A percentile compares a stretch with the other conserved stretches of the same genome.
phyloP scores from a whole-genome alignment of 2,113 vertebrate genomes.

The Bucco capensis region DNA sequence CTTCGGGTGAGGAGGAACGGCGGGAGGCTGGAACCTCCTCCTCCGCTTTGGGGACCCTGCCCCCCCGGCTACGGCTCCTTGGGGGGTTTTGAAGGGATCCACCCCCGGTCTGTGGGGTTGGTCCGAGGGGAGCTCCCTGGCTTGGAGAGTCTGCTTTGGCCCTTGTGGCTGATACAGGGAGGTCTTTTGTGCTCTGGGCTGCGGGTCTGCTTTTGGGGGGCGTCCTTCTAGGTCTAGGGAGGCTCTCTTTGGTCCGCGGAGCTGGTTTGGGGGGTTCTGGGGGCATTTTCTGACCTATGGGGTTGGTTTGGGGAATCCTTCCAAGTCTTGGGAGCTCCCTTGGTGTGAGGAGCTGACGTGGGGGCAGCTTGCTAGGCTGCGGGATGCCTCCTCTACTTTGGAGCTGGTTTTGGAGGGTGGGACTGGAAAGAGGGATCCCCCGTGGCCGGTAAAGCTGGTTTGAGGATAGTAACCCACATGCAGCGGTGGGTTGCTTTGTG shows the following conservation, averaged over 20 bases:
- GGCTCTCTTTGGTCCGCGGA: too few relatives aligned
- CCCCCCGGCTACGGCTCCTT: neutral
- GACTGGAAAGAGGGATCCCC: neutral
- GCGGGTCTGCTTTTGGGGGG: neutral
- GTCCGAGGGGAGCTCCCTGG: neutral
- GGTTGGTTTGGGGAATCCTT: neutral
- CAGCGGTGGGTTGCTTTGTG: neutral
- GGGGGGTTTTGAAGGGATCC: neutral
- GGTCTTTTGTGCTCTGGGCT: neutral
- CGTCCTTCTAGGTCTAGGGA: neutral
- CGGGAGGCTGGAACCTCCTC: neutral
- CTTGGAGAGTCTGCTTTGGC: neutral
- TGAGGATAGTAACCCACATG: neutral
- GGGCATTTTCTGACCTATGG: neutral
- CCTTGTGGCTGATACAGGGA: neutral
- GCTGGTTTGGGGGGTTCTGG: neutral
- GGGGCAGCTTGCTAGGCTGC: fast-evolving
- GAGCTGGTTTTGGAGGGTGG: neutral
- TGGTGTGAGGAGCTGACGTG: too few relatives aligned
- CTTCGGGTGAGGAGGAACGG: neutral
- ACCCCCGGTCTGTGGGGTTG: neutral
- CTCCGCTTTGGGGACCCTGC: too few relatives aligned
- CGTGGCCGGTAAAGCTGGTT: fast-evolving
- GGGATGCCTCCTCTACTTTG: neutral
- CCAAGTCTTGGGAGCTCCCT: fast-evolving